Evolutionary conservation across 2,888 invertebrate genomes (phyloP), one percentile per base, ranked within the genome.

Genomic region (Spicauda simplicius): DNA sequence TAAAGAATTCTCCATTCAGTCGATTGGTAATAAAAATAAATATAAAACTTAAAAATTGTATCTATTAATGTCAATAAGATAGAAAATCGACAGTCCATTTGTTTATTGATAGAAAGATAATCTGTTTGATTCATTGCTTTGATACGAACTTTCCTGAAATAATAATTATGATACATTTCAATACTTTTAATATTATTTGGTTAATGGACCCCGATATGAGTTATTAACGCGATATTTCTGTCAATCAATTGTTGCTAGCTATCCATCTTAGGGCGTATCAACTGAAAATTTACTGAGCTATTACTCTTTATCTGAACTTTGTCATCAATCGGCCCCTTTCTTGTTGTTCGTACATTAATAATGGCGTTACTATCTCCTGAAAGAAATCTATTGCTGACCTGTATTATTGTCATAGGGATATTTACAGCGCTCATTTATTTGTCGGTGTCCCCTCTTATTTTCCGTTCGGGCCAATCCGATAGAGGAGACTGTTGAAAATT

Each of bases 391-490:
- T 89, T 89, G 93, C 93, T 93, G 93, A 93, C 91, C 93, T 92
- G 93, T 92, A 91, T 92, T 93, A 92, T 93, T 92, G 91, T 92
- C 92, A 91, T 91, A 89, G 87, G 84, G 91, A 90, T 91, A 93
- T 93, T 93, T 93, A 93, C 86, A 82, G 81, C 90, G 81, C 78
- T 92, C 92, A 92, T 92, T 92, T 92, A 91, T 93, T 88, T 89
- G 86, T 85, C 84, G 83, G 78, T 88, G 86, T 88, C 90, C 90
- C 93, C 91, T 92, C 92, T 93, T 93, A 93, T 93, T 93, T 93
- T 93, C 90, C 90, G 91, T 92, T 93, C 87, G 83, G 85, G 89
- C 91, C 90, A 91, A 93, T 93, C 91, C 87, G 90, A 90, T 91
- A 91, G 89, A 87, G 80, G 87, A 85, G 84, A 87, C 88, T 88